Percentiles rank a stretch among this genome's conserved stretches.
Evolutionary conservation across 2,113 vertebrate genomes (phyloP).

Genomic region (Plotosus lineatus): DNA sequence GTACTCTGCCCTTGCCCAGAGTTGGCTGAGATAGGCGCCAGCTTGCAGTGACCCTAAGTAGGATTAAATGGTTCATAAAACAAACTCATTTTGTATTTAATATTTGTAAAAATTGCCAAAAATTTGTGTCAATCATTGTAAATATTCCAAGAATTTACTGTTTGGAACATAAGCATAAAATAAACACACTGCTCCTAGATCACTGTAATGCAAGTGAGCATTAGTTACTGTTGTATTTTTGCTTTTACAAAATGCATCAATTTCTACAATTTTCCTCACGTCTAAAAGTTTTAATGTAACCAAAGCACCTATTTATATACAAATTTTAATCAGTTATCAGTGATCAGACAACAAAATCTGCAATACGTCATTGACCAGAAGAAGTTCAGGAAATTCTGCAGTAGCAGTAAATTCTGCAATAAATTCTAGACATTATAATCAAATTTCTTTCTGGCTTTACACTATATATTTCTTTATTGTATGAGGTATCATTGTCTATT

Average conservation of each 20-base stretch:
- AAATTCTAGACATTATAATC: not conserved
- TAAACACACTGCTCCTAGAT: not conserved
- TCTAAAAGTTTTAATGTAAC: not conserved
- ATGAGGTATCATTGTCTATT: not conserved
- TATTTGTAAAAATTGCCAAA: not conserved
- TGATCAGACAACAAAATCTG: not conserved
- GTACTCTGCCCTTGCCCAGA: no score
- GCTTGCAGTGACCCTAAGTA: no score
- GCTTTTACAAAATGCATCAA: not conserved
- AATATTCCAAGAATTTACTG: not conserved
- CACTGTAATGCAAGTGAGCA: not conserved
- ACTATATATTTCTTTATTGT: not conserved
- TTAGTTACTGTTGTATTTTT: not conserved
- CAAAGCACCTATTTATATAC: constrained; percentile 11
- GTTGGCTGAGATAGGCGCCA: no score
- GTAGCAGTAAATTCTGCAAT: no score
- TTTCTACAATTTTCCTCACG: not conserved
- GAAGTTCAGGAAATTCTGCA: not conserved
- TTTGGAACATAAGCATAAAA: not conserved
- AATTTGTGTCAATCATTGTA: not conserved
- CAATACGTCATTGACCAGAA: not conserved
- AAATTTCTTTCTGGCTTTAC: not conserved
- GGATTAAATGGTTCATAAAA: no score
- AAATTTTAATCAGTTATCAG: not conserved
- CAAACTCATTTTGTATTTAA: constrained; percentile 5